phyloP scores from a whole-genome alignment of 2,888 invertebrate species.

The Dolomedes plantarius region DNA sequence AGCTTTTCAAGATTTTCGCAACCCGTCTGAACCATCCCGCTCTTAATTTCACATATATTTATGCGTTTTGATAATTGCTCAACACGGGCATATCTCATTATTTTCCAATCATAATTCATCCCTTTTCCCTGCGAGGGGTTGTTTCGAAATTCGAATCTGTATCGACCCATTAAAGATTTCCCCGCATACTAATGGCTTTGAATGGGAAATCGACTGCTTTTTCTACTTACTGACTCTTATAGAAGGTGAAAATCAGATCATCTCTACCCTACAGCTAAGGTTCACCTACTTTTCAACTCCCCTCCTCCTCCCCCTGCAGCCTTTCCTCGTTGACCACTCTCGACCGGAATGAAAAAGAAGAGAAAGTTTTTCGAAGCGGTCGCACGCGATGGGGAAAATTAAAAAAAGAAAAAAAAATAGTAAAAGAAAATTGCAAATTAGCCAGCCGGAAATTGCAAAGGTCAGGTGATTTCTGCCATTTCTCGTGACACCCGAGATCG shows the following conservation, averaged over 20 bases:
- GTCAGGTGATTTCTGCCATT: slow-evolving; percentile 28
- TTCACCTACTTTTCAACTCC: slow-evolving; percentile 41
- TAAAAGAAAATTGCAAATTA: slow-evolving; percentile 50
- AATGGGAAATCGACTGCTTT: not conserved
- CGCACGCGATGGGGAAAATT: slow-evolving; percentile 18
- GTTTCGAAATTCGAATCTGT: not conserved
- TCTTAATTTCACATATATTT: no score
- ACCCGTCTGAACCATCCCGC: no score
- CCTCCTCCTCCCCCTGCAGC: not conserved
- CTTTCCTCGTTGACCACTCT: slow-evolving; percentile 15
- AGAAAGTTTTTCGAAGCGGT: not conserved
- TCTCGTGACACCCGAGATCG: slow-evolving; percentile 22
- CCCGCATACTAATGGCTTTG: not conserved
- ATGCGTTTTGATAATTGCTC: no score
- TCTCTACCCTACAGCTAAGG: slow-evolving; percentile 27
- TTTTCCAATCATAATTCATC: not conserved
- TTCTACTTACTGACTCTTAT: not conserved
- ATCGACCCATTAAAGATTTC: slow-evolving; percentile 1
- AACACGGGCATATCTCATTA: not conserved
- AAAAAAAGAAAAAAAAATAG: no score
- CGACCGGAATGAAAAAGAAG: not conserved
- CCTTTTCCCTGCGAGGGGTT: not conserved
- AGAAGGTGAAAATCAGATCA: slow-evolving; percentile 54
- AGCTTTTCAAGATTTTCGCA: no score
- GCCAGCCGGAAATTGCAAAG: slow-evolving; percentile 45